These are phyloP conservation scores for Caenorhabditis afra DNA, from an alignment of 2,888 invertebrate species.

Conservation along the genomic window DNA sequence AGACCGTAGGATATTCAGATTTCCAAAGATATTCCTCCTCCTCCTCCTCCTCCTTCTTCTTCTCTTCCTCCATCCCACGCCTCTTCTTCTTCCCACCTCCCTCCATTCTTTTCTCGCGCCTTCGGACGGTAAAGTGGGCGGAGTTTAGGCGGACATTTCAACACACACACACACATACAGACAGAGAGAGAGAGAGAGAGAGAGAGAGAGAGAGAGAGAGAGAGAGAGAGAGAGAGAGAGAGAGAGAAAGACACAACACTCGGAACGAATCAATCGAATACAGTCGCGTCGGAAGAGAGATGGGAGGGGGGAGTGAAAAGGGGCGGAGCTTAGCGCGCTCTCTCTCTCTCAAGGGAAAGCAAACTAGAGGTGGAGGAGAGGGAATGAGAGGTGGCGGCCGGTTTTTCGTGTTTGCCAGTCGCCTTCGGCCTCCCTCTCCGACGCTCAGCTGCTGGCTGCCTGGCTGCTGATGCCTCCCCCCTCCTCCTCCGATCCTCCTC, in stretches of 20 bases:
- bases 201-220: no score
- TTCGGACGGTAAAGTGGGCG: no score
- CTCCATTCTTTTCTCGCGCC: no score
- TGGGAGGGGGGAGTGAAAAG: not conserved
- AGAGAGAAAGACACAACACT: not conserved
- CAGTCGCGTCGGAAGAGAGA: not conserved
- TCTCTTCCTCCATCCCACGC: no score
- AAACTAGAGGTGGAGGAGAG: not conserved
- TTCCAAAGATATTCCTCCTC: not conserved
- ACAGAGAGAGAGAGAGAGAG: no score
- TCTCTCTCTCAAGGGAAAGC: not conserved
- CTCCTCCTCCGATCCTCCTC: constrained; percentile 3
- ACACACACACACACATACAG: no score
- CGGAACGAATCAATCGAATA: no score
- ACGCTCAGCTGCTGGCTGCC: constrained; percentile 20
- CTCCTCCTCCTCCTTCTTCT: no score
- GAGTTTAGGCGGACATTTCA: no score
- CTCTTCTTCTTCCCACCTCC: no score
- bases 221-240: not conserved
- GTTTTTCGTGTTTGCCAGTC: constrained; percentile 55
- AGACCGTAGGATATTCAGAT: not conserved
- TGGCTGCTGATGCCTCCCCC: constrained; percentile 9
- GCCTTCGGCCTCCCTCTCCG: not conserved
- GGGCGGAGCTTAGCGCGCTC: constrained; percentile 9
- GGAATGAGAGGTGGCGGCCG: constrained; percentile 26